Evolutionary conservation across 2,797 vertebrate species (phyloP), one percentile per base, ranked within the genome.

Genomic region (Danio aesculapii): DNA sequence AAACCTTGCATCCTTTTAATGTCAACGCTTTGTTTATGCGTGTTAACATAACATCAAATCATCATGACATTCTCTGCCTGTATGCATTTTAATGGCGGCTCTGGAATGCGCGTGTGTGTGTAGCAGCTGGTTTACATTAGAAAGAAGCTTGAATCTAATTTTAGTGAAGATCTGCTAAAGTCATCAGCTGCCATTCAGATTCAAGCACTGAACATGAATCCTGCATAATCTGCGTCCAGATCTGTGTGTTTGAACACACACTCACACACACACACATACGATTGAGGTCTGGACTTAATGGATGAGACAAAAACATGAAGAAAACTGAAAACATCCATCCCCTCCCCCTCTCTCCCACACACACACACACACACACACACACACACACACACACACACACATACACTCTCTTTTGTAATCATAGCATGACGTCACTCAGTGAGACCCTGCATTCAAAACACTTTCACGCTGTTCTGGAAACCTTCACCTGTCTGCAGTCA

Each of bases 371-470:
- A n/a, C n/a, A n/a, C n/a, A n/a, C n/a, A n/a, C n/a, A n/a, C n/a
- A 30, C 30, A 30, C 30, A n/a, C 47, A 47, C 44, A 47, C 16
- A 47, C 63, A 64, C 41, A 63, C 30, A n/a, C 61, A n/a, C 62
- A 14, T 11, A 3, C 92, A 91, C 89, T 84, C 86, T 90, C 90
- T 90, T 89, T 73, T 81, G 61, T 74, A 74, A 81, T 91, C 92
- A 91, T 84, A 62, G 86, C 83, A 93, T 94, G 93, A 94, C 93
- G 93, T 94, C 91, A 94, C 93, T 81, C 79, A 43, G 46, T 53
- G 44, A 68, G 53, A 59, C 75, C 69, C 69, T 66, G 69, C 78
- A 73, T 86, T 87, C 79, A 63, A 69, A 69, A 82, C 87, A 81
- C 30, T 83, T 80, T 77, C 17, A 46, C 43, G 12, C 43, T 58